phyloP scores from a whole-genome alignment of 2,888 invertebrate genomes.

The Tipula helvola region DNA sequence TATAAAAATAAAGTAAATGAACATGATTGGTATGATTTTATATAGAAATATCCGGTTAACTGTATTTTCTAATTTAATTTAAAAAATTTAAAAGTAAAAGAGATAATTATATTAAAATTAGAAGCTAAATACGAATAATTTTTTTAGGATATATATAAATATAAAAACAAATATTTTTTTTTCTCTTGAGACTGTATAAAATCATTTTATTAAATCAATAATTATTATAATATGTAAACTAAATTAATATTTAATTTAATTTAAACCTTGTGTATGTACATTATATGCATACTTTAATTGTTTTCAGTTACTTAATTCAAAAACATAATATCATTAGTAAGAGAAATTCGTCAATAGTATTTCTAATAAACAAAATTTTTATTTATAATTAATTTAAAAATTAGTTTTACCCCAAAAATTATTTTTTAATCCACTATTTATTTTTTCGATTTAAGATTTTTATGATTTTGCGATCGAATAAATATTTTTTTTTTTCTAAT shows the following conservation, averaged over 20 bases:
- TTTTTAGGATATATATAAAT: not conserved
- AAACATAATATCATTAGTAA: not conserved
- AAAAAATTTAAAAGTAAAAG: not conserved
- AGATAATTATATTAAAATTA: not conserved
- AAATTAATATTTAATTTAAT: not conserved
- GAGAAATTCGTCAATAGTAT: not conserved
- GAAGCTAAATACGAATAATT: not conserved
- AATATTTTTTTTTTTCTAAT: not conserved
- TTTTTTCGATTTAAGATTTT: not conserved
- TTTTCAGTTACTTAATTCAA: not conserved
- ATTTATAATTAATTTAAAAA: not conserved
- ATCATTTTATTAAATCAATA: conserved; percentile 4
- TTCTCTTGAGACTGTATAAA: conserved; percentile 4
- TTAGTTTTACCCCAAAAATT: not conserved
- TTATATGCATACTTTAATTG: not conserved
- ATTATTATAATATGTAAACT: not conserved
- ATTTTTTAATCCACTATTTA: not conserved
- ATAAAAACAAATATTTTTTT: not conserved
- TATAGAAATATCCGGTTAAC: not conserved
- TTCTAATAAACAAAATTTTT: not conserved
- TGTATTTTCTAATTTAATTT: not conserved
- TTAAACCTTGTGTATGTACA: not conserved
- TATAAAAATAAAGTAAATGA: not conserved
- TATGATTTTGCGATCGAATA: not conserved
- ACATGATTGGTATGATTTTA: not conserved